Evolutionary conservation across 2,888 invertebrate genomes (phyloP).

Genomic region (Lepidocyrtinus sp.): DNA sequence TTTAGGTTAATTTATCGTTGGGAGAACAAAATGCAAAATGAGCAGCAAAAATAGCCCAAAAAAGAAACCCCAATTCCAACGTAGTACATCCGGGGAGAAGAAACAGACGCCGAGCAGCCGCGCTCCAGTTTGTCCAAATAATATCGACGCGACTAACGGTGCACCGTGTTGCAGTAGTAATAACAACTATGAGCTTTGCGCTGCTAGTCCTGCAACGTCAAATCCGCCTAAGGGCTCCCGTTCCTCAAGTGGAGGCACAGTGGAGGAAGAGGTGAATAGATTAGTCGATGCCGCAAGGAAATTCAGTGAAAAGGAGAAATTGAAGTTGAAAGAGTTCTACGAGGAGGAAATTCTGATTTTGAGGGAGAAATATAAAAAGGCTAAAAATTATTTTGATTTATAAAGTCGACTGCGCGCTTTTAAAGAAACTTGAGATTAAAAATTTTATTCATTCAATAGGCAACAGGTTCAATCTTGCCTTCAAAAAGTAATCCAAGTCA

Average conservation of each 20-base stretch:
- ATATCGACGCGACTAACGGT: too few relatives aligned
- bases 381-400: constrained; percentile 28
- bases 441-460: not conserved
- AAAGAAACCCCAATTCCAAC: too few relatives aligned
- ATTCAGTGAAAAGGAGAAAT: constrained; percentile 41
- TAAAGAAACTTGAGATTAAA: constrained; percentile 25
- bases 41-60: too few relatives aligned
- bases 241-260: not conserved
- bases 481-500: not conserved
- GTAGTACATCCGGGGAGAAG: too few relatives aligned
- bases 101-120: too few relatives aligned
- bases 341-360: constrained; percentile 42
- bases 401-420: constrained; percentile 40
- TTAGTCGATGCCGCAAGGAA: constrained; percentile 20
- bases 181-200: not conserved
- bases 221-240: not conserved
- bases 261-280: constrained; percentile 36
- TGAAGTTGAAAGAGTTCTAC: constrained; percentile 47
- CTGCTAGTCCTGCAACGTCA: not conserved
- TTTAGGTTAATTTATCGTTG: too few relatives aligned
- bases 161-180: not conserved
- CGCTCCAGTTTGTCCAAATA: too few relatives aligned
- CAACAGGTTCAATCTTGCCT: not conserved
- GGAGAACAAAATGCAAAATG: too few relatives aligned
- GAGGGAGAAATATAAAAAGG: too few relatives aligned